A percentile compares a stretch with the other conserved stretches of the same genome.
Evolutionary conservation across 2,888 invertebrate genomes (phyloP).

Genomic region (Pteria penguin): DNA sequence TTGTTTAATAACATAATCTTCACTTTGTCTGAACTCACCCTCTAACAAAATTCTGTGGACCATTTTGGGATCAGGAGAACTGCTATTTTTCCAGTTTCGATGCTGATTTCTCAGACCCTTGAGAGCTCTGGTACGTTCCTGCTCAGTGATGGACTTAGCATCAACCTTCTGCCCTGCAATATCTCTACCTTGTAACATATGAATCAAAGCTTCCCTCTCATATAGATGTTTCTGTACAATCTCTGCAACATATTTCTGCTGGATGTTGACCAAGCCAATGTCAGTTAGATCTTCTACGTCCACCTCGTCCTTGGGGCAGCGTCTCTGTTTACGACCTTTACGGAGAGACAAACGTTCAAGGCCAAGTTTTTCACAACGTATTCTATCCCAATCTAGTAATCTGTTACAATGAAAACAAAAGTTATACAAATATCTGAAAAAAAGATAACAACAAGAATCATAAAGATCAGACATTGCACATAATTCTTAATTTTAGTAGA

Average conservation of each 20-base stretch:
- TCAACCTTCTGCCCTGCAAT: slow-evolving; percentile 47
- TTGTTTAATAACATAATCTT: too few species aligned
- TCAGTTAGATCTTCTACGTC: slow-evolving; percentile 48
- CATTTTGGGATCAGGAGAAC: slow-evolving; percentile 52
- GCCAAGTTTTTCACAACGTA: slow-evolving; percentile 66
- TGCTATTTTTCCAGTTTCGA: slow-evolving; percentile 65
- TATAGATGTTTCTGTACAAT: slow-evolving; percentile 65
- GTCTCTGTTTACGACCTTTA: slow-evolving; percentile 52
- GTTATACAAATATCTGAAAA: too few species aligned
- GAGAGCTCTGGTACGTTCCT: slow-evolving; percentile 58
- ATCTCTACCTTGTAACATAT: slow-evolving; percentile 67
- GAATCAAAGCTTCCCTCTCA: slow-evolving; percentile 70
- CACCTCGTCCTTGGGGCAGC: slow-evolving; percentile 45
- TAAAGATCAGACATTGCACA: neutral
- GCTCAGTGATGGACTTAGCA: slow-evolving; percentile 53
- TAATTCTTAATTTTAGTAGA: neutral
- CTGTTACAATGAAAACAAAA: neutral
- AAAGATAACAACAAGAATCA: neutral
- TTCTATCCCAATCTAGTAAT: slow-evolving; percentile 63
- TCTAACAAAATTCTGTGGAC: slow-evolving; percentile 63
- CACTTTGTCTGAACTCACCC: too few species aligned
- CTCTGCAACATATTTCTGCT: slow-evolving; percentile 59
- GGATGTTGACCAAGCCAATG: slow-evolving; percentile 57
- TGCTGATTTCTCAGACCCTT: slow-evolving; percentile 68
- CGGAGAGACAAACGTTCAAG: slow-evolving; percentile 52